Evolutionary conservation across 2,113 vertebrate genomes (phyloP).

Genomic region (Chloebia gouldiae): DNA sequence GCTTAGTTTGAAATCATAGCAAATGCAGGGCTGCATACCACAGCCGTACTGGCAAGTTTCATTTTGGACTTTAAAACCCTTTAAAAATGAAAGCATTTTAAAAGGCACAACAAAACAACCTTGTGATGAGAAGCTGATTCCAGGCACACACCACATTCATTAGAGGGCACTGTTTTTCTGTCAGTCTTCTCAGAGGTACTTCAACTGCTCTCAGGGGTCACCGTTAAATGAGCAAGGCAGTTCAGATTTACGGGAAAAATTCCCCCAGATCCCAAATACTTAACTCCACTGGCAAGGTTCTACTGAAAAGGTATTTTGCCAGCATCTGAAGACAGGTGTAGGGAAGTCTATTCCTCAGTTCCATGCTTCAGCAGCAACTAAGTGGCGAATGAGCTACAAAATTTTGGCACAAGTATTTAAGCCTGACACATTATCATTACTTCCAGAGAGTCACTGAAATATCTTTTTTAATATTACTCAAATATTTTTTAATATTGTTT

Average conservation of each 20-base stretch:
- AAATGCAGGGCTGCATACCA: background rate
- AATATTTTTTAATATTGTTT: background rate
- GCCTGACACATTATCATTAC: background rate
- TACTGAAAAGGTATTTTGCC: background rate
- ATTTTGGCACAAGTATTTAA: background rate
- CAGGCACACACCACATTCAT: constrained; percentile 22
- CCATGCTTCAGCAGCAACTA: background rate
- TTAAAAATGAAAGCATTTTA: background rate
- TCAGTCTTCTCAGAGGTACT: background rate
- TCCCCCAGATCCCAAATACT: background rate
- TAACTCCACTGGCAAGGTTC: background rate
- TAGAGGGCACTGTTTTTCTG: constrained; percentile 67
- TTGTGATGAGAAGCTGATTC: background rate
- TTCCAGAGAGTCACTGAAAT: background rate
- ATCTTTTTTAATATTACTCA: no score
- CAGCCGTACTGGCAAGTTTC: background rate
- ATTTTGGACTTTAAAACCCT: background rate
- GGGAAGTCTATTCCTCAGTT: background rate
- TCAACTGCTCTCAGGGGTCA: background rate
- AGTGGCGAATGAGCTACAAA: background rate
- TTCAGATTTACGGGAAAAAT: background rate
- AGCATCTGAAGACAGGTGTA: background rate
- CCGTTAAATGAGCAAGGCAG: background rate
- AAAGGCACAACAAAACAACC: background rate
- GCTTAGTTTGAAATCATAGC: background rate